These are phyloP conservation scores for Diphyllodes magnificus DNA, from an alignment of 2,113 vertebrate genomes.

Conservation along the genomic window DNA sequence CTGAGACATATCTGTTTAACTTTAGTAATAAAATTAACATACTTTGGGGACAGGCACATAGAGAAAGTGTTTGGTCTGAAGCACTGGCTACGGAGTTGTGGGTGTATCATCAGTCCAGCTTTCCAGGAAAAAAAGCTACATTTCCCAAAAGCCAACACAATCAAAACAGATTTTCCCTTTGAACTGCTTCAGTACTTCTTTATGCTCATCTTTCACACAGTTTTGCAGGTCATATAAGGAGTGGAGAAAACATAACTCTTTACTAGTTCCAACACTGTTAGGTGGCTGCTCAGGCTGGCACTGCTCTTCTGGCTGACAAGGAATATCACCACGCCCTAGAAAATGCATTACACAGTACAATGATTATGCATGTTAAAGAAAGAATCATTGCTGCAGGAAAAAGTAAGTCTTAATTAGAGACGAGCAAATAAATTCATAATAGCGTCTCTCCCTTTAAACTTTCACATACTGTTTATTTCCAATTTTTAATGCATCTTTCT, in stretches of 20 bases:
- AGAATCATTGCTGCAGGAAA: background rate
- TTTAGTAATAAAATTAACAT: background rate
- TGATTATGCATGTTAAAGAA: conserved; percentile 3
- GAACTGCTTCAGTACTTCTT: background rate
- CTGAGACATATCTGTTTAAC: background rate
- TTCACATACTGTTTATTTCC: background rate
- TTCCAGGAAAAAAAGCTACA: background rate
- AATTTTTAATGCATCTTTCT: background rate
- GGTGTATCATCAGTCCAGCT: background rate
- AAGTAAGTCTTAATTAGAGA: background rate
- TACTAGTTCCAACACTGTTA: background rate
- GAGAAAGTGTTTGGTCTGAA: background rate
- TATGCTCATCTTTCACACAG: background rate
- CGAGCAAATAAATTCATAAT: background rate
- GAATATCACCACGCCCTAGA: conserved; percentile 23
- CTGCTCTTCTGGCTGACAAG: conserved; percentile 19
- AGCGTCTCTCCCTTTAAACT: background rate
- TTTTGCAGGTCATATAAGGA: background rate
- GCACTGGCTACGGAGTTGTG: background rate
- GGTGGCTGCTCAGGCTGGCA: conserved; percentile 6
- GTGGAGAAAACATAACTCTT: background rate
- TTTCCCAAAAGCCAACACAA: background rate
- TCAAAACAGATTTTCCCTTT: background rate
- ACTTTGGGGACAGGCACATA: background rate
- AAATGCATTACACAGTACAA: conserved; percentile 1